These are phyloP conservation scores for Agriopis leucophaearia DNA, from an alignment of 2,888 invertebrate genomes.

Conservation along the genomic window DNA sequence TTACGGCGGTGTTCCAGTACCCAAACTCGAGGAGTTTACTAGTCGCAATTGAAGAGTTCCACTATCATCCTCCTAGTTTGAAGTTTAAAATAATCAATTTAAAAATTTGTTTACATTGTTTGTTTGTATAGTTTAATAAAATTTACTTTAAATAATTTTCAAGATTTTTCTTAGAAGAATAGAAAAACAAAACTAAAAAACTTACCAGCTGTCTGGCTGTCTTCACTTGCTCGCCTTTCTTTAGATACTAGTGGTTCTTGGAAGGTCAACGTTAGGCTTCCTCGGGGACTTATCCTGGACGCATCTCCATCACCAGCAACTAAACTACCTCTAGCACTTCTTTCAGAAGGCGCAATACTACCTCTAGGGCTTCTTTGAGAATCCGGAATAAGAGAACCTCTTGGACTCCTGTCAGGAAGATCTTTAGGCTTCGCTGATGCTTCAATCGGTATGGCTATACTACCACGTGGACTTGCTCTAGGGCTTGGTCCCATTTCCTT, in stretches of 20 bases:
- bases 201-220: constrained; percentile 84
- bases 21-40: too few species aligned
- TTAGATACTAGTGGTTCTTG: constrained; percentile 86
- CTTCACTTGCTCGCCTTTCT: constrained; percentile 87
- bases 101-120: too few species aligned
- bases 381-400: constrained; percentile 87
- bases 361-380: constrained; percentile 87
- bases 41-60: too few species aligned
- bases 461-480: constrained; percentile 87
- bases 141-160: too few species aligned
- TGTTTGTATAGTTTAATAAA: too few species aligned
- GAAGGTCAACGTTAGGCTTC: constrained; percentile 87
- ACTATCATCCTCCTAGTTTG: too few species aligned
- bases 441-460: constrained; percentile 73
- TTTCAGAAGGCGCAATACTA: constrained; percentile 85
- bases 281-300: constrained; percentile 83
- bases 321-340: constrained; percentile 78
- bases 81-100: too few species aligned
- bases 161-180: too few species aligned
- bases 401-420: constrained; percentile 81
- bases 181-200: not conserved
- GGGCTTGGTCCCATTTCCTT: constrained; percentile 83
- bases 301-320: constrained; percentile 72
- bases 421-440: constrained; percentile 74
- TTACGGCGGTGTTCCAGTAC: too few species aligned